These are phyloP conservation scores for Leptonema lineaticorne DNA, from an alignment of 1,140 invertebrate genomes.

Conservation along the genomic window DNA sequence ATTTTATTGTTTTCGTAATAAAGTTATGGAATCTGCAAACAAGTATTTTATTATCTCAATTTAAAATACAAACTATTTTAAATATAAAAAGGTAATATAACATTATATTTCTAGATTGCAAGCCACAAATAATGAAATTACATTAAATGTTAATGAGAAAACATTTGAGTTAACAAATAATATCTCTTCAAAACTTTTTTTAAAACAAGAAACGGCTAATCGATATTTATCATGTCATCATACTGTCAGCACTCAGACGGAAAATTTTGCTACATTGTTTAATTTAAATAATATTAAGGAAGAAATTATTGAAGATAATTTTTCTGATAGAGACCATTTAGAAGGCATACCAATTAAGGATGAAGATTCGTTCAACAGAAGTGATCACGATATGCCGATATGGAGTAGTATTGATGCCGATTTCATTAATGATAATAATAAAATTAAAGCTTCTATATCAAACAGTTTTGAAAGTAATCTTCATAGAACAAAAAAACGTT, in stretches of 20 bases:
- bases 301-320: constrained; percentile 17
- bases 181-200: neutral
- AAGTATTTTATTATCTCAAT: neutral
- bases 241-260: neutral
- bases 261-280: neutral
- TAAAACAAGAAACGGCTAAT: neutral
- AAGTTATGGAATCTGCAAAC: neutral
- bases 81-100: no score
- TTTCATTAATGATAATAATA: neutral
- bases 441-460: neutral
- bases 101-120: no score
- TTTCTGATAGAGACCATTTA: neutral
- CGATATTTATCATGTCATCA: neutral
- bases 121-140: no score
- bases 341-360: neutral
- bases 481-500: neutral
- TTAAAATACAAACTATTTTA: no score
- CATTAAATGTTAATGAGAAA: no score
- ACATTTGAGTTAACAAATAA: no score
- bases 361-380: no score
- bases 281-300: constrained; percentile 25
- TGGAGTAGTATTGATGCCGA: no score
- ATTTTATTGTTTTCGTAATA: constrained; percentile 11
- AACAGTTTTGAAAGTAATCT: neutral
- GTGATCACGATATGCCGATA: no score